Evolutionary conservation across 2,113 vertebrate genomes (phyloP).

Genomic region (Sylvietta virens): DNA sequence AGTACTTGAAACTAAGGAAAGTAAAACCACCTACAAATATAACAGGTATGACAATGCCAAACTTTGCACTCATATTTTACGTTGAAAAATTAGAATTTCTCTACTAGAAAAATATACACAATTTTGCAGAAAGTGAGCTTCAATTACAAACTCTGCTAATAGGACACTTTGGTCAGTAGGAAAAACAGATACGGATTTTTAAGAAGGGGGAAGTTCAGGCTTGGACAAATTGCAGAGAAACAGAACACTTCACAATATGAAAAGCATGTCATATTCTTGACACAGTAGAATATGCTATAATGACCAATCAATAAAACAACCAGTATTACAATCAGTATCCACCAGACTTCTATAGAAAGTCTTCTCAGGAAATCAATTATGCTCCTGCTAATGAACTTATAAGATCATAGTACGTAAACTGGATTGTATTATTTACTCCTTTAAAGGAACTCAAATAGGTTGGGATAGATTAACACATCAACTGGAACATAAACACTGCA

Average conservation of each 20-base stretch:
- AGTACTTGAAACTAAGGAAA: not conserved
- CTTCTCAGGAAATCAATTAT: not conserved
- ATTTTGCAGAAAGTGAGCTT: not conserved
- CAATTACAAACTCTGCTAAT: not conserved
- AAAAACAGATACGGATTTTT: not conserved
- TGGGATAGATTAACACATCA: not conserved
- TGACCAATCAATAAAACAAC: not conserved
- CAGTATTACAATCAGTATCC: not conserved
- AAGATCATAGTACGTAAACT: not conserved
- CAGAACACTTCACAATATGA: accelerated
- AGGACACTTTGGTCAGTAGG: not conserved
- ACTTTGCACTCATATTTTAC: not conserved
- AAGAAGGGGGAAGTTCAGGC: not conserved
- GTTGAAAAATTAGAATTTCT: not conserved
- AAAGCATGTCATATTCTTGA: not conserved
- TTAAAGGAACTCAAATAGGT: not conserved
- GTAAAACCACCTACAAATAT: not conserved
- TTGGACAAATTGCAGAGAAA: not conserved
- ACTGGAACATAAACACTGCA: constrained; percentile 13
- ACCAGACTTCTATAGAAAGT: not conserved
- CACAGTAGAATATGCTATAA: not conserved
- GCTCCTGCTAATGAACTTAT: not conserved
- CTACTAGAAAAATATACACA: not conserved
- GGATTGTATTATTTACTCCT: not conserved
- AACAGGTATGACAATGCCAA: not conserved